phyloP scores from a whole-genome alignment of 2,113 vertebrate species.

The Paraplagusia blochii region DNA sequence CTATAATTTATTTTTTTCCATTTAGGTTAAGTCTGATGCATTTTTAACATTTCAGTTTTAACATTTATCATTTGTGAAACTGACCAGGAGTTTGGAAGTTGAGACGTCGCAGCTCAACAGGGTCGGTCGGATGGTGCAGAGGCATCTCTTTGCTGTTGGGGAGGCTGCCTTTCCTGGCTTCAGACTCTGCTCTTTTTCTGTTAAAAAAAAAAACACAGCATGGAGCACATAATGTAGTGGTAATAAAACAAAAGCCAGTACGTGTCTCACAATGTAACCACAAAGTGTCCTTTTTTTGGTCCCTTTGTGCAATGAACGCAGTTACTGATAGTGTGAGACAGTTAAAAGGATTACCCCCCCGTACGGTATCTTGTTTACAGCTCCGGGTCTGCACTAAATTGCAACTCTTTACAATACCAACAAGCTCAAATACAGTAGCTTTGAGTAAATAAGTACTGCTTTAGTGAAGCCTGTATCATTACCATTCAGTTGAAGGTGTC shows the following conservation, averaged over 20 bases:
- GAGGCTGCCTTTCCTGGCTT: constrained; percentile 95
- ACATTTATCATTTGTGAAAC: constrained; percentile 23
- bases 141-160: constrained; percentile 95
- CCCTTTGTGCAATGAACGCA: constrained; percentile 19
- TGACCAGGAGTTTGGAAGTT: constrained; percentile 98
- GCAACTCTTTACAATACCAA: constrained; percentile 21
- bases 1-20: not conserved
- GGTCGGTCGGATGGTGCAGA: constrained; percentile 93
- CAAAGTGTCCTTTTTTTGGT: constrained; percentile 21
- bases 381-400: constrained; percentile 22
- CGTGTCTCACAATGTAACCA: not conserved
- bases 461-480: constrained; percentile 25
- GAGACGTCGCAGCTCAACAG: constrained; percentile 93
- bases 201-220: constrained; percentile 18
- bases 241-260: not conserved
- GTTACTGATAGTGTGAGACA: constrained; percentile 31
- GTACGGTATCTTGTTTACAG: constrained; percentile 4
- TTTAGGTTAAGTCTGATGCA: not conserved
- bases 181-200: constrained; percentile 96
- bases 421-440: constrained; percentile 29
- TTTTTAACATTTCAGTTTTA: not conserved
- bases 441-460: constrained; percentile 23
- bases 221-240: not conserved
- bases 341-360: constrained; percentile 16
- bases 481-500: constrained; percentile 11